Base-by-base conservation (phyloP, 2,113 vertebrate genomes). In the Nyctereutes procyonoides region DNA sequence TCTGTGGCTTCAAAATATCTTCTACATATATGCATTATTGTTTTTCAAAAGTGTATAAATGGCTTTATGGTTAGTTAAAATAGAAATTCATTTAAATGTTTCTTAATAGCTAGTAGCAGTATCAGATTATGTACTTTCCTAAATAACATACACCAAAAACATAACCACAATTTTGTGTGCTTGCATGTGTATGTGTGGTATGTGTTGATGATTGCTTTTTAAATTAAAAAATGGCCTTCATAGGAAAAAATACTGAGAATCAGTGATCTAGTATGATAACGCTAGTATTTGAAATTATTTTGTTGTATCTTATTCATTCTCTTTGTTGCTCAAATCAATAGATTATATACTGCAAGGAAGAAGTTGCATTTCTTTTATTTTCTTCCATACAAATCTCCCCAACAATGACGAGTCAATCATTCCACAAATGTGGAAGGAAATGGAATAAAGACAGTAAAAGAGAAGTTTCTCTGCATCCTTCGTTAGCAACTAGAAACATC, bases 51-150 rank as follows among this genome's bases (percentile, higher is more conserved):
- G 24, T 17, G 58, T 55, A 55, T 35, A 80, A 32, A 73, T 80
- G 20, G 20, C 43, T 28, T 65, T 80, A 53, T 48, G 73, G 89
- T 60, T 95, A 53, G 48, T 51, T 73, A 63, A 90, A 83, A 81
- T 90, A 83, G 26, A 90, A 84, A 90, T 71, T 95, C 1, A 77
- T 90, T 95, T 69, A 69, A 96, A 83, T 79, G 16, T 65, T 77
- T 93, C 24, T 76, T 58, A 58, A 81, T 38, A 84, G 11, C 82
- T 92, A n/a, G 28, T 35, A 77, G 60, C 80, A 73, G 20, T 55
- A 88, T 67, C n/a, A 88, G 19, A 92, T 51, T 65, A 65, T 60
- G 8, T 77, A 56, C 84, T 90, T 97, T 80, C 55, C 20, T 84
- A 81, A 95, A 38, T 67, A 95, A 56, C 19, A 88, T 5, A 77